phyloP scores from a whole-genome alignment of 2,113 vertebrate species.

The Opisthocomus hoazin region DNA sequence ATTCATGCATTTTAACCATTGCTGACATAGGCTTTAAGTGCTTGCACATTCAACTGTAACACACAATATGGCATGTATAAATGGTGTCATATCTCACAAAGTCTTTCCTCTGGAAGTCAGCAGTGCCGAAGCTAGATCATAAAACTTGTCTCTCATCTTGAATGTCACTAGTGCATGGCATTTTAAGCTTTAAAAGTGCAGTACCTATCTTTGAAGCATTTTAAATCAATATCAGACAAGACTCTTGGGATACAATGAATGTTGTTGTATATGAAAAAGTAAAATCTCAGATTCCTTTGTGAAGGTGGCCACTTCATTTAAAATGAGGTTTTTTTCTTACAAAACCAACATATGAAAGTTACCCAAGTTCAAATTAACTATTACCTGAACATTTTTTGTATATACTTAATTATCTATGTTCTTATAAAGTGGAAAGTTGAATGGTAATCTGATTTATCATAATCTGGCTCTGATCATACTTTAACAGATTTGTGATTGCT shows the following conservation, averaged over 20 bases:
- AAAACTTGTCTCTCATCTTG: neutral
- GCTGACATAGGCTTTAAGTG: neutral
- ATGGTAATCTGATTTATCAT: neutral
- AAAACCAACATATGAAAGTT: neutral
- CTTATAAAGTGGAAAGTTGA: neutral
- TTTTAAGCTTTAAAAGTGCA: neutral
- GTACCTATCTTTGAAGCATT: neutral
- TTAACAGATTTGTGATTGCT: neutral
- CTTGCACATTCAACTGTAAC: neutral
- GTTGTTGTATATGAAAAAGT: neutral
- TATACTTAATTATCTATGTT: neutral
- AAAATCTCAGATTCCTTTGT: neutral
- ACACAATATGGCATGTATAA: neutral
- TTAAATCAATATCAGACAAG: neutral
- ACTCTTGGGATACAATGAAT: neutral
- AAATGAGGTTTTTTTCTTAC: neutral
- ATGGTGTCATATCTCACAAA: neutral
- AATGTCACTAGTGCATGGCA: neutral
- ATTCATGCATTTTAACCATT: neutral
- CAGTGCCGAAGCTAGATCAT: neutral
- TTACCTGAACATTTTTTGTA: neutral
- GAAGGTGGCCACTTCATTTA: neutral
- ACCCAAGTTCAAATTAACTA: neutral
- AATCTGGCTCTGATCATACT: neutral
- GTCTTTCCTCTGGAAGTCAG: neutral